Evolutionary conservation across 1,140 invertebrate species (phyloP).

Genomic region (Drosophila varians): DNA sequence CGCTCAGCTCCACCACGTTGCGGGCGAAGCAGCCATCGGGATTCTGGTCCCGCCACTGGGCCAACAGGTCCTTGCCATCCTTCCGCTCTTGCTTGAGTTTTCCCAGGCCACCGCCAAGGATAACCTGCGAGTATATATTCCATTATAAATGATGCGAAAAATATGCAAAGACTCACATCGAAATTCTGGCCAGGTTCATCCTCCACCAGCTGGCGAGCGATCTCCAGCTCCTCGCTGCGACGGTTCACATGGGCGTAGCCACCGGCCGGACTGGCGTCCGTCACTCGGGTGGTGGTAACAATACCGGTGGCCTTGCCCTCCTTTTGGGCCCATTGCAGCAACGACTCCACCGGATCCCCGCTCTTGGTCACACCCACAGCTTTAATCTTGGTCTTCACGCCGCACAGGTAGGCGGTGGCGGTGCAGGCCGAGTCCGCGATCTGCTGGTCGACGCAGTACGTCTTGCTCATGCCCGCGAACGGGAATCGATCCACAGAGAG

Average conservation of each 20-base stretch:
- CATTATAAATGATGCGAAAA: too few relatives aligned
- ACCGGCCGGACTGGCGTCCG: slow-evolving; percentile 73
- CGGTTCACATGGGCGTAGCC: slow-evolving; percentile 86
- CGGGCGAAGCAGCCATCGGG: slow-evolving; percentile 85
- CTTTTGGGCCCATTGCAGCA: slow-evolving; percentile 92
- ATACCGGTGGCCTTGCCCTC: slow-evolving; percentile 85
- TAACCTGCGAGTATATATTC: slow-evolving; percentile 21
- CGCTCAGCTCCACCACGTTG: slow-evolving; percentile 84
- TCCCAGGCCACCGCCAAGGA: slow-evolving; percentile 88
- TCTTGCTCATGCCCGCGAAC: slow-evolving; percentile 87
- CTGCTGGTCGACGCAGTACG: slow-evolving; percentile 90
- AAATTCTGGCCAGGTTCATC: slow-evolving; percentile 85
- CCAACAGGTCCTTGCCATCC: slow-evolving; percentile 84
- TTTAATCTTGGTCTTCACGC: slow-evolving; percentile 88
- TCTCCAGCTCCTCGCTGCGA: slow-evolving; percentile 89
- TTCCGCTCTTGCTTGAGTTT: slow-evolving; percentile 85
- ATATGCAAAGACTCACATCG: slow-evolving; percentile 83
- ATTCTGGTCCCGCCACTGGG: slow-evolving; percentile 83
- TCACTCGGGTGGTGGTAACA: slow-evolving; percentile 77
- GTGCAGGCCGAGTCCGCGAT: slow-evolving; percentile 91
- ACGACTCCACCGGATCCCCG: slow-evolving; percentile 87
- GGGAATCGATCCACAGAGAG: slow-evolving; percentile 92
- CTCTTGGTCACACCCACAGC: slow-evolving; percentile 87
- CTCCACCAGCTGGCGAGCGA: slow-evolving; percentile 87
- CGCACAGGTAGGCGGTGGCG: slow-evolving; percentile 88